These are phyloP conservation scores for Dynastes maya DNA, from an alignment of 2,888 invertebrate species.

Conservation along the genomic window DNA sequence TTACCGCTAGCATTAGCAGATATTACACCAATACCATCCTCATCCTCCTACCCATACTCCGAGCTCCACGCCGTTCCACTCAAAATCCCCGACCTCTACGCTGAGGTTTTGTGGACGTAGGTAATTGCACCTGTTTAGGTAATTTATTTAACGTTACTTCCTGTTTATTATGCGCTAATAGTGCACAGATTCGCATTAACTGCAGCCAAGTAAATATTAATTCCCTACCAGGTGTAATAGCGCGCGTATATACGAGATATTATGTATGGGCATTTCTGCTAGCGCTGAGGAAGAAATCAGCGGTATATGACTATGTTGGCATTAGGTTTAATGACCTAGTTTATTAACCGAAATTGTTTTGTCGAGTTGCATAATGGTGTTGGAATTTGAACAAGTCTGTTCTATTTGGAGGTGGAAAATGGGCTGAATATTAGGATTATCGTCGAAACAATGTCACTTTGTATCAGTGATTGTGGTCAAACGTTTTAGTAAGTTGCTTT, in stretches of 20 bases:
- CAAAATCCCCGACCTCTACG: too few species aligned
- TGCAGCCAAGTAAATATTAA: constrained; percentile 46
- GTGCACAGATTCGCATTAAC: constrained; percentile 44
- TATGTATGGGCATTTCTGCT: background rate
- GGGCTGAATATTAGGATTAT: too few species aligned
- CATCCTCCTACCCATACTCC: too few species aligned
- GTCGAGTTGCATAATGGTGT: background rate
- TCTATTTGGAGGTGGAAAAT: too few species aligned
- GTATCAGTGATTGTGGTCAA: too few species aligned
- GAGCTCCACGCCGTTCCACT: too few species aligned
- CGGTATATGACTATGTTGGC: too few species aligned
- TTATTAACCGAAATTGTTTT: constrained; percentile 19
- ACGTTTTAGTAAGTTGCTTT: too few species aligned
- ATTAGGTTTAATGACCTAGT: background rate
- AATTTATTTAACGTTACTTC: constrained; percentile 39
- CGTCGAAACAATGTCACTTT: too few species aligned
- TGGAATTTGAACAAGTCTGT: too few species aligned
- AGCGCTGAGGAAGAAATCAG: background rate
- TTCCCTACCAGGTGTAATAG: background rate
- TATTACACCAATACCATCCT: constrained; percentile 5
- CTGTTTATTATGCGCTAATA: constrained; percentile 45
- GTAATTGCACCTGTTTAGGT: constrained; percentile 39
- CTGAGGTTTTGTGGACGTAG: background rate
- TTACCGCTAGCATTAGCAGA: constrained; percentile 8
- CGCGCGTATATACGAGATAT: too few species aligned